These are phyloP conservation scores for Vesta saturnalis DNA, from an alignment of 2,888 invertebrate species.

Conservation along the genomic window DNA sequence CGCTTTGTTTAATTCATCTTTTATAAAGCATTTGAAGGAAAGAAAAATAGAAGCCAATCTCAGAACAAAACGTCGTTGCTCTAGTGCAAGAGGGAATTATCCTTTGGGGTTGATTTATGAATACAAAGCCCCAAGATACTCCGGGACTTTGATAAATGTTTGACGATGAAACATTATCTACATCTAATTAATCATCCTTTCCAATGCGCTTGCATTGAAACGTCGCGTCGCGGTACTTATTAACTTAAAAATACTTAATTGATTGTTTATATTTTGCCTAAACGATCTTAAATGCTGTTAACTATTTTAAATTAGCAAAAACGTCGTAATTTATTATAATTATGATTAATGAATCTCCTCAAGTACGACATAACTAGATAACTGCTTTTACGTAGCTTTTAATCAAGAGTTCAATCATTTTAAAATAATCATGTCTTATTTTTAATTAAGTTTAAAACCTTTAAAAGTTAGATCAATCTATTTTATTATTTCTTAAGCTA, in stretches of 20 bases:
- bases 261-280: conserved; percentile 7
- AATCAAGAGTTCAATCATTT: too few species aligned
- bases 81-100: conserved; percentile 33
- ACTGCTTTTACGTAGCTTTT: neutral
- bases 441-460: too few species aligned
- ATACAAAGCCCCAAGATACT: conserved; percentile 39
- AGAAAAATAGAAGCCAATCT: conserved; percentile 32
- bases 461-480: too few species aligned
- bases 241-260: conserved; percentile 12
- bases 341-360: neutral
- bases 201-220: conserved; percentile 30
- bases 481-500: too few species aligned
- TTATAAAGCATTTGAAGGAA: conserved; percentile 25
- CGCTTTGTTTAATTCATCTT: conserved; percentile 29
- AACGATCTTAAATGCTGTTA: conserved; percentile 1
- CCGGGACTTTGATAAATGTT: conserved; percentile 37
- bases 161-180: conserved; percentile 37
- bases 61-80: conserved; percentile 35
- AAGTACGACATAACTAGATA: neutral
- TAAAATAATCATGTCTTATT: neutral
- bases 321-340: too few species aligned
- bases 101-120: conserved; percentile 39
- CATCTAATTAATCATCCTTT: conserved; percentile 35
- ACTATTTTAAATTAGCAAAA: neutral
- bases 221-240: conserved; percentile 15